Conservation (phyloP, 2,113 vertebrate genomes). For the Phocoena sinus region DNA sequence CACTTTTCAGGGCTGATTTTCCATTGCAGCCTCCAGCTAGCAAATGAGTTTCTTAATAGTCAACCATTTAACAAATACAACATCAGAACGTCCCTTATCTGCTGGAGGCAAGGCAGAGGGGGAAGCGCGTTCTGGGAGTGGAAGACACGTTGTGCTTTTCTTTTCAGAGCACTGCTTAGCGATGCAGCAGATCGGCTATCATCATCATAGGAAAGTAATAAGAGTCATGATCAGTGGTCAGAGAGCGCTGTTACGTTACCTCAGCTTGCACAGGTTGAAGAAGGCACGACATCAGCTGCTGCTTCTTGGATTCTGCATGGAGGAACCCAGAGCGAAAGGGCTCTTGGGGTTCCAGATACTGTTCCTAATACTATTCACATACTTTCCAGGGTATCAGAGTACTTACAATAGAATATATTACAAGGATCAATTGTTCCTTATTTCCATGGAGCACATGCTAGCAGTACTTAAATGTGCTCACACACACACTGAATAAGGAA, state of each 20-base stretch:
- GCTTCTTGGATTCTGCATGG: background rate
- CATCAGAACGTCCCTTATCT: conserved; percentile 44
- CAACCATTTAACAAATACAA: conserved; percentile 22
- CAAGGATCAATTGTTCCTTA: conserved; percentile 52
- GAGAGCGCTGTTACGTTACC: background rate
- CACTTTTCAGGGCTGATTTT: conserved; percentile 39
- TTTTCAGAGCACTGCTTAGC: conserved; percentile 28
- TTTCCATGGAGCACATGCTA: background rate
- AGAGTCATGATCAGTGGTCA: background rate
- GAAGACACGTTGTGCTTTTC: conserved; percentile 27
- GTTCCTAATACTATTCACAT: background rate
- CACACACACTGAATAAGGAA: background rate
- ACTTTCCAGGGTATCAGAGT: conserved; percentile 19
- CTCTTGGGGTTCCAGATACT: background rate
- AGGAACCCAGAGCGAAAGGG: background rate
- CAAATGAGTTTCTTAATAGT: background rate
- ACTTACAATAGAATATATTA: background rate
- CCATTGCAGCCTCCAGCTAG: conserved; percentile 2
- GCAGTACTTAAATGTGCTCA: background rate
- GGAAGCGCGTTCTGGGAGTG: conserved; percentile 12
- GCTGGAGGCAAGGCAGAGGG: conserved; percentile 31
- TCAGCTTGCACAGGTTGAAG: background rate
- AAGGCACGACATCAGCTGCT: background rate
- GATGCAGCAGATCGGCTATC: background rate
- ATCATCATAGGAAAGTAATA: background rate